phyloP scores from a whole-genome alignment of 64 coral and sea anemone species.

The Astreopora myriophthalma region DNA sequence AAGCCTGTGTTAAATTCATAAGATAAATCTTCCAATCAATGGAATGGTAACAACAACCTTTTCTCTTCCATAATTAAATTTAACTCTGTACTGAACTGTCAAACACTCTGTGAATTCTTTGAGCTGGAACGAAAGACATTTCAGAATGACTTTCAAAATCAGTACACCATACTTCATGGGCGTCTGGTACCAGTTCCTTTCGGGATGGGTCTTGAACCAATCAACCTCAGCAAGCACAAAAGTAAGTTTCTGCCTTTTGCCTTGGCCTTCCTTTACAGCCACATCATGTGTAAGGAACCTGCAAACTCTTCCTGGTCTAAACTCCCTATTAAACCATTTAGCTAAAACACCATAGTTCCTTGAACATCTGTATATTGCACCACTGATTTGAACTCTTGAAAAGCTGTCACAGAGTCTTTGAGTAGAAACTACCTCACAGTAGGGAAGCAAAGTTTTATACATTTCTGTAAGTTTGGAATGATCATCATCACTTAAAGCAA shows the following conservation, averaged over 20 bases:
- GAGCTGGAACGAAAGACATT: too few species aligned
- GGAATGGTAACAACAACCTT: not conserved
- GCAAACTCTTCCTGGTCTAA: not conserved
- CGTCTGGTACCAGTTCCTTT: too few species aligned
- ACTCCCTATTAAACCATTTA: constrained; percentile 2
- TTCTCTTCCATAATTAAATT: constrained; percentile 25
- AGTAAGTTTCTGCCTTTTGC: not conserved
- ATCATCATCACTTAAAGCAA: not conserved
- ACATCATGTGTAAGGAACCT: not conserved
- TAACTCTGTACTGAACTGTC: constrained; percentile 13
- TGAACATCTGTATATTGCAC: not conserved
- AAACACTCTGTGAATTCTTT: not conserved
- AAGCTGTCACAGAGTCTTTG: too few species aligned
- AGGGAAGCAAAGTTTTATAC: too few species aligned
- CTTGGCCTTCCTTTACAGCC: not conserved
- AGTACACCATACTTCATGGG: too few species aligned
- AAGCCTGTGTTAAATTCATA: too few species aligned
- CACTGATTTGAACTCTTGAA: not conserved
- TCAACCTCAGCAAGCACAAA: not conserved
- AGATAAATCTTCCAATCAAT: not conserved
- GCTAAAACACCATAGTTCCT: not conserved
- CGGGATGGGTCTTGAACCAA: too few species aligned
- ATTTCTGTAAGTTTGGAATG: too few species aligned
- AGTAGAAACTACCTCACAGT: too few species aligned
- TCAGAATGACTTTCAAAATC: too few species aligned